Percentiles rank a stretch among this genome's conserved stretches.
Evolutionary conservation across 2,797 vertebrate genomes (phyloP).

Genomic region (Eulemur mongoz): DNA sequence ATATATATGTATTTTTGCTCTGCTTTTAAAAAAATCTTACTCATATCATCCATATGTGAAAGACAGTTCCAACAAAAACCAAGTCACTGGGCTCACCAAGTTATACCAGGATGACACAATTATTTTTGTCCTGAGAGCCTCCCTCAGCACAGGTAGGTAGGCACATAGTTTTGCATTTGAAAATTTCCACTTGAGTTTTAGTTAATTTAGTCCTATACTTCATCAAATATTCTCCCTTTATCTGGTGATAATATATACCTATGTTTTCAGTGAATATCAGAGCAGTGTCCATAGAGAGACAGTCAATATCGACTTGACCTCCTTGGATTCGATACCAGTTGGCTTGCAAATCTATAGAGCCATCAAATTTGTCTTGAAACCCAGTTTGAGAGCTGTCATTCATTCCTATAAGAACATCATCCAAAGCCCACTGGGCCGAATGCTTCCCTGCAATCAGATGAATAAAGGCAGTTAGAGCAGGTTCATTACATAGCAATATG

Average conservation of each 20-base stretch:
- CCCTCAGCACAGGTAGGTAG: background rate
- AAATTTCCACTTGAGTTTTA: conserved; percentile 22
- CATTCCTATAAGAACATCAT: conserved; percentile 97
- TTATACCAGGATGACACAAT: background rate
- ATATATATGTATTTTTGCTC: background rate
- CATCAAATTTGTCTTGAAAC: conserved; percentile 98
- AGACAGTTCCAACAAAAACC: background rate
- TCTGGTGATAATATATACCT: conserved; percentile 81
- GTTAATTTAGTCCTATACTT: conserved; percentile 47
- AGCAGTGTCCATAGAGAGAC: conserved; percentile 95
- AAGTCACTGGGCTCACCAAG: background rate
- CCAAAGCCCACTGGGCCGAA: conserved; percentile 97
- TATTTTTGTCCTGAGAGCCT: background rate
- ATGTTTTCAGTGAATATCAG: conserved; percentile 94
- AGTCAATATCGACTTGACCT: conserved; percentile 96
- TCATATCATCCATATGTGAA: background rate
- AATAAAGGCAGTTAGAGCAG: conserved; percentile 60
- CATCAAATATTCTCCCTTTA: conserved; percentile 47
- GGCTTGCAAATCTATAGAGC: conserved; percentile 92
- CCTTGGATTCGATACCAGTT: conserved; percentile 99
- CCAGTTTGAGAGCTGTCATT: conserved; percentile 97
- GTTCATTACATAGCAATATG: background rate
- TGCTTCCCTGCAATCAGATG: conserved; percentile 90
- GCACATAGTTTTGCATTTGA: conserved; percentile 11
- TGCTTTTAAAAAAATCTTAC: background rate